Evolutionary conservation across 2,888 invertebrate species (phyloP).

Genomic region (Pristionchus maxplancki): DNA sequence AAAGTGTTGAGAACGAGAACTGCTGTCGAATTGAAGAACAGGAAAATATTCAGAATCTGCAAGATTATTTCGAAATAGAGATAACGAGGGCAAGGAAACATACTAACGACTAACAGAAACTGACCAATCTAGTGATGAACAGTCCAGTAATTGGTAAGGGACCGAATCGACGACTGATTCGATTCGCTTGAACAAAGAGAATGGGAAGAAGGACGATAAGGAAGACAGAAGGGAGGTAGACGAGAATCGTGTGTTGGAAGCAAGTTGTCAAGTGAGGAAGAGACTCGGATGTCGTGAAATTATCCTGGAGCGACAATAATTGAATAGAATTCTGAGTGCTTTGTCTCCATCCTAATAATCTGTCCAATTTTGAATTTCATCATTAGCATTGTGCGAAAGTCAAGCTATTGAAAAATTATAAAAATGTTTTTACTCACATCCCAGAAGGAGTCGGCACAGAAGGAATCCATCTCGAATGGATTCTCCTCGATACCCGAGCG

Average conservation of each 20-base stretch:
- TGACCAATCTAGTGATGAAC: conserved; percentile 59
- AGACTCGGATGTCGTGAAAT: neutral
- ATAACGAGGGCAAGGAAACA: neutral
- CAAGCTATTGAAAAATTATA: no score
- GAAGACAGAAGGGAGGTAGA: conserved; percentile 67
- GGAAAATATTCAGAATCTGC: conserved; percentile 53
- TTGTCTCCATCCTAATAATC: neutral
- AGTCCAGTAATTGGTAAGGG: conserved; percentile 57
- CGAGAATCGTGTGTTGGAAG: conserved; percentile 71
- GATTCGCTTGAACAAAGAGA: conserved; percentile 58
- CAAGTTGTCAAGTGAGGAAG: conserved; percentile 71
- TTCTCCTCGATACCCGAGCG: neutral
- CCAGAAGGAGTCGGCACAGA: conserved; percentile 26
- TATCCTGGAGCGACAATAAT: neutral
- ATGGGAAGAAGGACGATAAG: conserved; percentile 59
- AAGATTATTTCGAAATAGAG: neutral
- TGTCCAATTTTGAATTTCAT: no score
- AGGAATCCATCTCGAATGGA: neutral
- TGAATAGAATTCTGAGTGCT: no score
- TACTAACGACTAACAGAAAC: neutral
- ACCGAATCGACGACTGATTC: conserved; percentile 54
- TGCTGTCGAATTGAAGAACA: conserved; percentile 55
- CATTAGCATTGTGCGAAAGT: no score
- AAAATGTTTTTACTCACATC: neutral
- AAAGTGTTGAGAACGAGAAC: conserved; percentile 53